phyloP scores from a whole-genome alignment of 1,140 invertebrate species.

The Lineus longissimus region DNA sequence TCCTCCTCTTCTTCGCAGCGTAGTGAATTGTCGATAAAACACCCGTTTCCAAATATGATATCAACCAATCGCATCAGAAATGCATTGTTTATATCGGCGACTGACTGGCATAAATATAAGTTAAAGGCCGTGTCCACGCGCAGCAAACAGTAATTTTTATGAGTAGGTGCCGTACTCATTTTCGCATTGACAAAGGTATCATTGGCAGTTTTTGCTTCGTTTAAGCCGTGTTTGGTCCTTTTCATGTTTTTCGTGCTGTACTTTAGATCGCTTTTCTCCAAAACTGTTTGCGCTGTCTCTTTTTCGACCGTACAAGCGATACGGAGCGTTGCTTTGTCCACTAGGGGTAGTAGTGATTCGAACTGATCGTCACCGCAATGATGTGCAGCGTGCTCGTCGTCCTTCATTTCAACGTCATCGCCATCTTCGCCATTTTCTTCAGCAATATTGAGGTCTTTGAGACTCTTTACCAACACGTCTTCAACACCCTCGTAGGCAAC shows the following conservation, averaged over 20 bases:
- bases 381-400: background rate
- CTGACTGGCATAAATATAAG: background rate
- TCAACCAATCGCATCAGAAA: slow-evolving; percentile 7
- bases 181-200: slow-evolving; percentile 2
- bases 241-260: slow-evolving; percentile 8
- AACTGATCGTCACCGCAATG: slow-evolving; percentile 5
- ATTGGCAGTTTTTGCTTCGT: background rate
- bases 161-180: slow-evolving; percentile 1
- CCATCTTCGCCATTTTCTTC: background rate
- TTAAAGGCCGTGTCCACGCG: background rate
- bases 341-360: background rate
- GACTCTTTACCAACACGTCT: slow-evolving; percentile 7
- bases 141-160: slow-evolving; percentile 9
- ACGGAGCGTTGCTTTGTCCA: background rate
- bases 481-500: slow-evolving; percentile 3
- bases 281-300: background rate
- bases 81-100: slow-evolving; percentile 6
- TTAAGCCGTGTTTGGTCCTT: slow-evolving; percentile 7
- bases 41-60: background rate
- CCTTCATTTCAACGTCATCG: background rate
- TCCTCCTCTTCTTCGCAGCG: background rate
- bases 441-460: background rate
- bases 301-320: slow-evolving; percentile 4
- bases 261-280: slow-evolving; percentile 1
- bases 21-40: slow-evolving; percentile 6